Conservation (phyloP, 1,140 invertebrate genomes). For the Zaprionus vittiger region DNA sequence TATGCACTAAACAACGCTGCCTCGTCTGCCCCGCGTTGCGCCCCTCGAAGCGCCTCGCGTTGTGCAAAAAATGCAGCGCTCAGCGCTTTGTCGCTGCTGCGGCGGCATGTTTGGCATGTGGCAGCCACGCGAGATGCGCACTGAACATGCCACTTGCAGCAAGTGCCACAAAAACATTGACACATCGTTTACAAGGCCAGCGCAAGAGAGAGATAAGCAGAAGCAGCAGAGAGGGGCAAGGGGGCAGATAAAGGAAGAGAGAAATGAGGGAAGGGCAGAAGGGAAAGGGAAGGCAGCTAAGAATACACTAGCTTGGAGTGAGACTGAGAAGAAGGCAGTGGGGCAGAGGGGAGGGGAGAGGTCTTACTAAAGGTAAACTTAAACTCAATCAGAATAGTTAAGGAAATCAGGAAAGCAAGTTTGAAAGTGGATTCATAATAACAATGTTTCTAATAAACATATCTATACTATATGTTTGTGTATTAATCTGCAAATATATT, state of each 20-base stretch:
- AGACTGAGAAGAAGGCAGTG: no score
- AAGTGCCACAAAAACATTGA: slow-evolving; percentile 51
- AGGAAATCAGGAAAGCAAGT: no score
- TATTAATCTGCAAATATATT: no score
- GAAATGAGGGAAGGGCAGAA: neutral
- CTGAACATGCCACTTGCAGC: slow-evolving; percentile 50
- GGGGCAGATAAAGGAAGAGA: neutral
- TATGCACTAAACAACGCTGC: slow-evolving; percentile 70
- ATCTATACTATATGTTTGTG: no score
- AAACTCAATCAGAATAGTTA: no score
- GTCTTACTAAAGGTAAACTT: no score
- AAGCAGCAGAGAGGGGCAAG: neutral
- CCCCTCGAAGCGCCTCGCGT: neutral
- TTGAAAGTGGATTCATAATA: no score
- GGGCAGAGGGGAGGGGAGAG: no score
- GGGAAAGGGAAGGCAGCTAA: neutral
- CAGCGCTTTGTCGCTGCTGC: slow-evolving; percentile 23
- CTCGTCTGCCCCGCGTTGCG: slow-evolving; percentile 24
- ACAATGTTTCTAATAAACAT: no score
- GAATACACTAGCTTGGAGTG: neutral
- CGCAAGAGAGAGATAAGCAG: neutral
- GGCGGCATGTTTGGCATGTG: slow-evolving; percentile 53
- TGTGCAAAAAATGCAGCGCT: slow-evolving; percentile 38
- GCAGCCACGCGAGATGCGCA: slow-evolving; percentile 41
- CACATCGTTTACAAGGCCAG: slow-evolving; percentile 52